Conservation (phyloP, 2,888 invertebrate genomes). For the Metalampra italica region DNA sequence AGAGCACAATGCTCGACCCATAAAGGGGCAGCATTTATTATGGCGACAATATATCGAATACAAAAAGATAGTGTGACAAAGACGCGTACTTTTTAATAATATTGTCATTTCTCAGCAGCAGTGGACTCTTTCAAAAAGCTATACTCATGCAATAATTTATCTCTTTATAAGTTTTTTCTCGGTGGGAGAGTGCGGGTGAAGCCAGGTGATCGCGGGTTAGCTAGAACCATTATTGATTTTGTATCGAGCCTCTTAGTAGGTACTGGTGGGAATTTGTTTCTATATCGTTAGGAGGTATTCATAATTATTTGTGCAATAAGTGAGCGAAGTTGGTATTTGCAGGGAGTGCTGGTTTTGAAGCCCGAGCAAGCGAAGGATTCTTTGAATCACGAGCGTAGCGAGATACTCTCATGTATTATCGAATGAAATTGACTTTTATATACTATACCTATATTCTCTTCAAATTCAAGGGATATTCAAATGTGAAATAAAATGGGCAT, state of each 20-base stretch:
- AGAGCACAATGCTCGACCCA: slow-evolving; percentile 70
- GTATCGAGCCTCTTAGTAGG: slow-evolving; percentile 19
- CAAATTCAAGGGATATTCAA: neutral
- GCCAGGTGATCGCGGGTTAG: slow-evolving; percentile 75
- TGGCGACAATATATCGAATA: slow-evolving; percentile 77
- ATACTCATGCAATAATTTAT: slow-evolving; percentile 78
- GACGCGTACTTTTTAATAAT: slow-evolving; percentile 78
- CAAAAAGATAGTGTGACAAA: slow-evolving; percentile 79
- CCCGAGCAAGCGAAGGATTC: too few species aligned
- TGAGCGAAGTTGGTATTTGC: too few species aligned
- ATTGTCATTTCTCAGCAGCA: slow-evolving; percentile 79
- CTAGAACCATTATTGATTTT: slow-evolving; percentile 30
- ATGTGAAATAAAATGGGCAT: neutral
- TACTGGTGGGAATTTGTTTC: too few species aligned
- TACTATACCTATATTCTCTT: too few species aligned
- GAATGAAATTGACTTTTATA: too few species aligned
- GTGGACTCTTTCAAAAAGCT: slow-evolving; percentile 78
- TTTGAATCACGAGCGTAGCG: too few species aligned
- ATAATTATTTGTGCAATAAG: too few species aligned
- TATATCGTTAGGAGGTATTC: too few species aligned
- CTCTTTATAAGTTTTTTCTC: slow-evolving; percentile 76
- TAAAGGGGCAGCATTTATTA: slow-evolving; percentile 78
- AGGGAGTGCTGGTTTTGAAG: too few species aligned
- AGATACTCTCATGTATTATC: too few species aligned
- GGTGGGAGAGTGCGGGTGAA: slow-evolving; percentile 58